These are phyloP conservation scores for Rhyzopertha dominica DNA, from an alignment of 1,140 invertebrate genomes.

Conservation along the genomic window DNA sequence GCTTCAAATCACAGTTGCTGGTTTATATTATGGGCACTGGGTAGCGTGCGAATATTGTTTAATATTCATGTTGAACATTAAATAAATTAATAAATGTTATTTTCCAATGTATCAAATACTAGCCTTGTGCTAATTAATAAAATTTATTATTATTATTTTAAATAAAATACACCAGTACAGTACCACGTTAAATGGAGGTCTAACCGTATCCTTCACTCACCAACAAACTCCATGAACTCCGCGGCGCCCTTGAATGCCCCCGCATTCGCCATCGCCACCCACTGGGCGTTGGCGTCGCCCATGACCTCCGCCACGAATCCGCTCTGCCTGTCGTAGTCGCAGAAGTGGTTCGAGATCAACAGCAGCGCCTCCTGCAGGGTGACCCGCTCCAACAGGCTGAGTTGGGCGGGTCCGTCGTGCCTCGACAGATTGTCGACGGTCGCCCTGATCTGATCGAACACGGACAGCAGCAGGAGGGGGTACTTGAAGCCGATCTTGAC, in stretches of 20 bases:
- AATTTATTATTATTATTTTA: no score
- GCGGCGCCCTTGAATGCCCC: slow-evolving; percentile 56
- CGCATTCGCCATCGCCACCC: slow-evolving; percentile 53
- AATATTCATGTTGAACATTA: no score
- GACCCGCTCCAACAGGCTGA: slow-evolving; percentile 80
- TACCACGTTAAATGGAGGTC: no score
- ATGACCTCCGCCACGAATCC: slow-evolving; percentile 77
- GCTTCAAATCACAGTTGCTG: no score
- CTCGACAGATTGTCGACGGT: slow-evolving; percentile 63
- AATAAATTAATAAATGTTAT: no score
- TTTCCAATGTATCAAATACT: no score
- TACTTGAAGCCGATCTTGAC: slow-evolving; percentile 86
- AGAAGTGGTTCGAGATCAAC: slow-evolving; percentile 82
- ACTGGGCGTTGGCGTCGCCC: slow-evolving; percentile 55
- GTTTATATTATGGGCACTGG: no score
- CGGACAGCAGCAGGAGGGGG: slow-evolving; percentile 73
- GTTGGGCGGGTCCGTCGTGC: slow-evolving; percentile 54
- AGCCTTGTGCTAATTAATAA: no score
- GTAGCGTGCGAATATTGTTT: no score
- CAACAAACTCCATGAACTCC: slow-evolving; percentile 72
- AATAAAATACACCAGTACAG: no score
- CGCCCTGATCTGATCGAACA: slow-evolving; percentile 79
- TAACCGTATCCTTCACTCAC: slow-evolving; percentile 55
- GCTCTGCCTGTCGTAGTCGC: slow-evolving; percentile 80
- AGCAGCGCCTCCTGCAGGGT: slow-evolving; percentile 72